Evolutionary conservation across 2,113 vertebrate genomes (phyloP), one percentile per base, ranked within the genome.

Genomic region (Hippocampus guttulatus): DNA sequence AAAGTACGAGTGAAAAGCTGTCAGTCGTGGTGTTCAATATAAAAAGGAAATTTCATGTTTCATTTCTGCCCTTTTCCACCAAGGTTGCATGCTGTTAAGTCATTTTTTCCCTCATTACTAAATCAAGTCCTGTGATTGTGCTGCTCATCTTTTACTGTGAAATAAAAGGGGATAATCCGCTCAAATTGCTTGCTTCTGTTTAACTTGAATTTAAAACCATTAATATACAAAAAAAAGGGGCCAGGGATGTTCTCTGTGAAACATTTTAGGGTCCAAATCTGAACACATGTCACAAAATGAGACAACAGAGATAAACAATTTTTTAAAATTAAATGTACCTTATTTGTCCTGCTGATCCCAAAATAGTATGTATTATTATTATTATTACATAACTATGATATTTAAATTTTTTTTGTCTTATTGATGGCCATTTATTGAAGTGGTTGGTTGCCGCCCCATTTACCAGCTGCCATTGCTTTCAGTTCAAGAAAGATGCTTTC

Each of bases 71-170:
- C 70, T 12, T 21, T 75, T 43, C 74, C 75, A 61, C 54, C 2
- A 64, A 51, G 67, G 52, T 70, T 81, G 62, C 54, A 58, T 60
- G 54, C 74, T 77, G 83, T 78, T 81, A 85, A 85, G 84, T 30
- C 14, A 61, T 30, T 30, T 67, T 71, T 65, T 75, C 78, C 33
- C 47, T 67, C 49, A 73, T 40, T 25, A 51, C 43, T 61, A 51
- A 66, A 73, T 74, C 52, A 66, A 75, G 69, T n/a, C 30, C 69
- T 60, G 67, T 60, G 54, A 71, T 77, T 60, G 30, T 82, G 79
- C 69, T 47, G 33, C 68, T 74, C 43, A 62, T 79, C 73, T 38
- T 68, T 63, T 51, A 20, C 18, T 51, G 49, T 51, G 18, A 18
- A 51, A 18, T 21, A 55, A 23, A 55, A 55, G 3, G 20, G 52